Conservation (phyloP, 1,140 invertebrate genomes). For the Trinorchestia longiramus region DNA sequence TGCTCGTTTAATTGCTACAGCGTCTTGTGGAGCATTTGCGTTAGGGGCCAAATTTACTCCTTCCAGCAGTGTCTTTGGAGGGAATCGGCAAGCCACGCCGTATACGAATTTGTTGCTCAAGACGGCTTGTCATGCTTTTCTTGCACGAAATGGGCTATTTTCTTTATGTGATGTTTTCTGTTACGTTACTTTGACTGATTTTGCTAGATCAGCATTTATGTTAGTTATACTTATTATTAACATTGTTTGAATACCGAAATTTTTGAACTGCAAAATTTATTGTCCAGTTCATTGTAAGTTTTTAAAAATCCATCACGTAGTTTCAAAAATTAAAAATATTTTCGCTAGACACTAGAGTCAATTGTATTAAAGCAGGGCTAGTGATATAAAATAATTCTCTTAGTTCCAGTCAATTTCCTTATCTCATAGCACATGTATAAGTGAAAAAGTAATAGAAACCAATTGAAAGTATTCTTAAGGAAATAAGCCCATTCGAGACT, state of each 20-base stretch:
- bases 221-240: not conserved
- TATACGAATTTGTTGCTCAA: not conserved
- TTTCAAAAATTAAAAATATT: not conserved
- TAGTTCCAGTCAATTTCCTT: no score
- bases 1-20: conserved; percentile 43
- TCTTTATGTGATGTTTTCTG: not conserved
- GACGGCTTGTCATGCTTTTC: not conserved
- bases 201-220: not conserved
- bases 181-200: not conserved
- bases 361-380: no score
- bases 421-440: no score
- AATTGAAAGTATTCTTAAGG: no score
- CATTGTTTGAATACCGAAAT: not conserved
- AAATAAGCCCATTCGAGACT: not conserved
- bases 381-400: not conserved
- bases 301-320: not conserved
- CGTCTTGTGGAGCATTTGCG: conserved; percentile 14
- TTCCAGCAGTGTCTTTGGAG: not conserved
- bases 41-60: conserved; percentile 9
- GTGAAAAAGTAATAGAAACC: no score
- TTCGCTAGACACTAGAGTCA: not conserved
- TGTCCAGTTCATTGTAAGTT: not conserved
- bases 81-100: not conserved
- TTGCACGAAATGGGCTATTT: not conserved
- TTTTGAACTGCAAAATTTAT: not conserved